phyloP scores from a whole-genome alignment of 1,140 invertebrate genomes.

The Aphelenchoides besseyi region DNA sequence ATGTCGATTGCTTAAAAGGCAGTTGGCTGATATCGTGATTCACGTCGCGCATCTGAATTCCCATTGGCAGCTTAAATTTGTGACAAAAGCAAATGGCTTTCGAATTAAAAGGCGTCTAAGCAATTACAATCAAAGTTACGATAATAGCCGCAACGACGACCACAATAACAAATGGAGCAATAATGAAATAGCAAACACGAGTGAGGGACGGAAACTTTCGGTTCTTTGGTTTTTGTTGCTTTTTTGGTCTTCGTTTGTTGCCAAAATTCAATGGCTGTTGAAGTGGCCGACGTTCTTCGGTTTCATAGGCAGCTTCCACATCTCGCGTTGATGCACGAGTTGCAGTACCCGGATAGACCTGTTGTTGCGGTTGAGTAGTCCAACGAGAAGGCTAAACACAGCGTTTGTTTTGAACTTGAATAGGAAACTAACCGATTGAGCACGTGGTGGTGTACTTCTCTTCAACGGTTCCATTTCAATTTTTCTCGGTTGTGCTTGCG shows the following conservation, averaged over 20 bases:
- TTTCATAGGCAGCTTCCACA: not conserved
- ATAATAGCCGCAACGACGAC: constrained; percentile 7
- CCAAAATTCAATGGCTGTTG: not conserved
- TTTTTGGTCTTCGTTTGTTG: not conserved
- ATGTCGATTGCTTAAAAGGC: too few relatives aligned
- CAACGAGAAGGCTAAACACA: not conserved
- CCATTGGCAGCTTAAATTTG: not conserved
- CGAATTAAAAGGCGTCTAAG: not conserved
- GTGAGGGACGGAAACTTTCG: constrained; percentile 6
- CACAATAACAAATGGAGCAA: constrained; percentile 15
- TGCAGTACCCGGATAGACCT: not conserved
- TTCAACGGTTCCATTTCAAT: not conserved
- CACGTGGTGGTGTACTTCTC: not conserved
- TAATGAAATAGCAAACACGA: constrained; percentile 1
- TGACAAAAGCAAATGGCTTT: not conserved
- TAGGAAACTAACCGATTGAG: not conserved
- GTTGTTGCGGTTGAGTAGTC: not conserved
- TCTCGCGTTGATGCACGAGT: not conserved
- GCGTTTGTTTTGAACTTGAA: not conserved
- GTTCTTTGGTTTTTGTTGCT: constrained; percentile 17
- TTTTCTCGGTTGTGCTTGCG: constrained; percentile 3
- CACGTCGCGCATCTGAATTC: too few relatives aligned
- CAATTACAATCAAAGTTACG: constrained; percentile 16
- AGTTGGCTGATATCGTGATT: too few relatives aligned
- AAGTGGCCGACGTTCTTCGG: not conserved